A percentile compares a stretch with the other conserved stretches of the same genome.
Conservation (phyloP, 2,113 vertebrate species). For the Gyps fulvus region DNA sequence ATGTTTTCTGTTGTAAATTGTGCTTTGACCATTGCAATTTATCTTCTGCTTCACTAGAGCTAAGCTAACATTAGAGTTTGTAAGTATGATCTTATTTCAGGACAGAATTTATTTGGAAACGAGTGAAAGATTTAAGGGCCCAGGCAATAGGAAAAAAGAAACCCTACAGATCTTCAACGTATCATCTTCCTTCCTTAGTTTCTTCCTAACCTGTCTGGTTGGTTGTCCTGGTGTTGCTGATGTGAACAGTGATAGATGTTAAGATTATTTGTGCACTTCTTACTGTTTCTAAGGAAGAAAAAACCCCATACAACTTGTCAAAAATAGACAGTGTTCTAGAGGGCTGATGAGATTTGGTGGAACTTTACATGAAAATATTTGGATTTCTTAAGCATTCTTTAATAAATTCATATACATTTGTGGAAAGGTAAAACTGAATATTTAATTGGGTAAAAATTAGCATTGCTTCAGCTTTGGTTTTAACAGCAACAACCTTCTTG, state of each 20-base stretch:
- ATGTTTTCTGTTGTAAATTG: neutral
- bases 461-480: neutral
- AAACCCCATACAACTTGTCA: fast-evolving
- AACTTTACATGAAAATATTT: neutral
- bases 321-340: neutral
- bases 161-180: neutral
- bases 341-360: neutral
- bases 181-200: neutral
- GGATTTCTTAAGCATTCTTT: neutral
- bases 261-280: neutral
- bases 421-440: neutral
- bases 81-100: neutral
- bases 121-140: neutral
- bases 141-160: neutral
- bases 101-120: neutral
- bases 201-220: neutral
- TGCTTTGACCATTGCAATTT: neutral
- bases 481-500: neutral
- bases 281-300: neutral
- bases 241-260: neutral
- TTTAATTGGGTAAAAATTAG: neutral
- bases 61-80: neutral
- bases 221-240: neutral
- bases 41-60: neutral
- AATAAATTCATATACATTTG: neutral